phyloP scores from a whole-genome alignment of 2,888 invertebrate genomes.

The Volucella inanis region DNA sequence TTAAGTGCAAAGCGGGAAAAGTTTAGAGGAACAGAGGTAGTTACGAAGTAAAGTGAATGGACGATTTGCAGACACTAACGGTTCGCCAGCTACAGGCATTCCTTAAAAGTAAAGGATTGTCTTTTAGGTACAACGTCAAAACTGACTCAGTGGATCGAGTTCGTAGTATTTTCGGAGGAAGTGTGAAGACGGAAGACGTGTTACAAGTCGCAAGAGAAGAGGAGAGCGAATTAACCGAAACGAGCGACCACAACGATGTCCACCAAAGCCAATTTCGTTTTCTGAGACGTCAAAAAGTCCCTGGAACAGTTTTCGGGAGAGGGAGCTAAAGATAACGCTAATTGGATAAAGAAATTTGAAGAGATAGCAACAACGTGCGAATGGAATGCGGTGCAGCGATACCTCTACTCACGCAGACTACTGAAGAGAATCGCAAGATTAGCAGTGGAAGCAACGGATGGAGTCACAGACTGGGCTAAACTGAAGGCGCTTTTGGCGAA shows the following conservation, averaged over 20 bases:
- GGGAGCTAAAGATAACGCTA: background rate
- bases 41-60: too few relatives aligned
- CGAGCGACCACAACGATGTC: background rate
- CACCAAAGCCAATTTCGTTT: background rate
- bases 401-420: constrained; percentile 22
- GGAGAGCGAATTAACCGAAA: too few relatives aligned
- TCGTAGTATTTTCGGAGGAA: background rate
- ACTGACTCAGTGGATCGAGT: constrained; percentile 12
- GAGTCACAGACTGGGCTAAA: constrained; percentile 9
- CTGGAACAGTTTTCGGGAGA: constrained; percentile 8
- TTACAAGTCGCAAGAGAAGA: too few relatives aligned
- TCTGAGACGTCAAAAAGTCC: background rate
- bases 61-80: too few relatives aligned
- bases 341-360: constrained; percentile 24
- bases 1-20: too few relatives aligned
- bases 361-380: constrained; percentile 19
- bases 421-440: constrained; percentile 37
- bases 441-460: constrained; percentile 12
- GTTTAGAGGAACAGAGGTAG: too few relatives aligned
- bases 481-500: too few relatives aligned
- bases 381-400: constrained; percentile 37
- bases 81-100: background rate
- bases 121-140: constrained; percentile 13
- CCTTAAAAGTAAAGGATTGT: background rate
- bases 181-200: too few relatives aligned